Evolutionary conservation across 2,113 vertebrate genomes (phyloP).

Genomic region (Entosphenus tridentatus): DNA sequence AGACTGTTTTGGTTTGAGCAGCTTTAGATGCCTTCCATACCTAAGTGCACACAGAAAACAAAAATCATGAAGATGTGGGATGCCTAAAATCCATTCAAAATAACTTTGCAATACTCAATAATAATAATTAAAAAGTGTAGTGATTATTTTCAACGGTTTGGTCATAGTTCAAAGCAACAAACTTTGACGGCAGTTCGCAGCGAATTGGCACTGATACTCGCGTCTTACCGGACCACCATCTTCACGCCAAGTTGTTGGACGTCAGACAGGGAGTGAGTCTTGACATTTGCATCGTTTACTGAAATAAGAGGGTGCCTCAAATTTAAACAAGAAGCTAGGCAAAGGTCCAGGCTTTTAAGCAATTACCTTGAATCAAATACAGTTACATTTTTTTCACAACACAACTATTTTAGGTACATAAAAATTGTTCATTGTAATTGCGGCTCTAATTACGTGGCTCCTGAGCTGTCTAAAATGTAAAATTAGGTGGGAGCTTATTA

Average conservation of each 20-base stretch:
- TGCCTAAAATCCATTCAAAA: slow-evolving; percentile 12
- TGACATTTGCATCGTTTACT: slow-evolving; percentile 21
- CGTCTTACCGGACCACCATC: slow-evolving; percentile 32
- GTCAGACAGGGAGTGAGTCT: slow-evolving; percentile 26
- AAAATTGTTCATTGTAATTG: too few species aligned
- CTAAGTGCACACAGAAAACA: slow-evolving; percentile 19
- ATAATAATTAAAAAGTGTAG: neutral
- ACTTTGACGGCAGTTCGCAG: neutral
- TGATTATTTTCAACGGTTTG: neutral
- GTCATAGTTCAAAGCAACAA: neutral
- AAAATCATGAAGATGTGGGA: slow-evolving; percentile 13
- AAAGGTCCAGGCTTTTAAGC: too few species aligned
- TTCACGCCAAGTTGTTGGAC: slow-evolving; percentile 37
- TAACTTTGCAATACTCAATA: neutral
- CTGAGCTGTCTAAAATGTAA: too few species aligned
- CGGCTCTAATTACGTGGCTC: too few species aligned
- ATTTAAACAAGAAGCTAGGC: too few species aligned
- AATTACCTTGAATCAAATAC: too few species aligned
- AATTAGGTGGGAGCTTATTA: too few species aligned
- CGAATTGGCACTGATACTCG: too few species aligned
- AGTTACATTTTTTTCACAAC: too few species aligned
- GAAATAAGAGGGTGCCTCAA: neutral
- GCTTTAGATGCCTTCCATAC: slow-evolving; percentile 40
- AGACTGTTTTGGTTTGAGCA: slow-evolving; percentile 24
- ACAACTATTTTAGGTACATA: too few species aligned